Evolutionary conservation across 2,888 invertebrate genomes (phyloP).

Genomic region (Eristalis intricaria): DNA sequence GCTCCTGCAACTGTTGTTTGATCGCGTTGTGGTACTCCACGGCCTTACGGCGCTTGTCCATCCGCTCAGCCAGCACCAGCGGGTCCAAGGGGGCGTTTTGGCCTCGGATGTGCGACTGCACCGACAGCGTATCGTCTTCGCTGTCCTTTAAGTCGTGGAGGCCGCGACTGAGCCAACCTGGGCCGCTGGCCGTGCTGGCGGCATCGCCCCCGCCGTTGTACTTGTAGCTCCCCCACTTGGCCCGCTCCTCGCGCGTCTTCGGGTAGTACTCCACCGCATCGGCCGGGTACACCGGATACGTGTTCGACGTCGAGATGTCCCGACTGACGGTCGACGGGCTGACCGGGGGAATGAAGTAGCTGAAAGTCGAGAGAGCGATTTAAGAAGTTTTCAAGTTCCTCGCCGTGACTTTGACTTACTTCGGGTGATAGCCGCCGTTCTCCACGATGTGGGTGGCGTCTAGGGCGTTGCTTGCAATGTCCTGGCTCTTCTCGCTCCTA

Average conservation of each 20-base stretch:
- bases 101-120: constrained; percentile 87
- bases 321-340: constrained; percentile 77
- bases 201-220: constrained; percentile 76
- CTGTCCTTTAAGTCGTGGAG: constrained; percentile 82
- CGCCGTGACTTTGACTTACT: constrained; percentile 30
- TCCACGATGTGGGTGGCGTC: constrained; percentile 40
- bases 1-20: constrained; percentile 91
- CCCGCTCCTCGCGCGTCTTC: constrained; percentile 83
- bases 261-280: constrained; percentile 78
- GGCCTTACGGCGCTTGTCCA: constrained; percentile 90
- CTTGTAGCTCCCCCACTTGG: constrained; percentile 87
- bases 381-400: not conserved
- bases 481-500: constrained; percentile 39
- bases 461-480: constrained; percentile 46
- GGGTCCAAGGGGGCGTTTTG: constrained; percentile 93
- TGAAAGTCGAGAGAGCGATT: constrained; percentile 54
- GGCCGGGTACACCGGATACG: constrained; percentile 78
- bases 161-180: constrained; percentile 83
- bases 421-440: constrained; percentile 52
- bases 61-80: constrained; percentile 89
- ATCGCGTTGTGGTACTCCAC: constrained; percentile 93
- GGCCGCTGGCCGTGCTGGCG: constrained; percentile 77
- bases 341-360: constrained; percentile 76
- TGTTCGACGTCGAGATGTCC: constrained; percentile 80
- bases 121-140: constrained; percentile 79